Evolutionary conservation across 2,113 vertebrate genomes (phyloP).

Genomic region (Dermatemys mawii): DNA sequence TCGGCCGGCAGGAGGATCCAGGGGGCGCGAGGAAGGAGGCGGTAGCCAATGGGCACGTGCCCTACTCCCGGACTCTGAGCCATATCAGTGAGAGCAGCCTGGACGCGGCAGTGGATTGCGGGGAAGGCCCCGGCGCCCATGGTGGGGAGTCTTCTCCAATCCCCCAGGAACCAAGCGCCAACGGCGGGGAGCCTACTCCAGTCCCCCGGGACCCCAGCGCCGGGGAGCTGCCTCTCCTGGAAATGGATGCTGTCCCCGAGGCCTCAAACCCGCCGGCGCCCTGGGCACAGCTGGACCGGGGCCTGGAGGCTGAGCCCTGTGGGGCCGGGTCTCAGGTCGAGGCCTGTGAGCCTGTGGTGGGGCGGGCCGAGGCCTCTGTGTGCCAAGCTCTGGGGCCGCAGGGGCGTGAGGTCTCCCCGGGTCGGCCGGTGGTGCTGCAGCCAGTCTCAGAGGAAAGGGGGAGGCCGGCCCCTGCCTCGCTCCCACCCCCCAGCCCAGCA

Average conservation of each 20-base stretch:
- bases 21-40: constrained; percentile 24
- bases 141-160: constrained; percentile 12
- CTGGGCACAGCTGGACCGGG: background rate
- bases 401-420: fast-evolving
- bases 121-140: background rate
- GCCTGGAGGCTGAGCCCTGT: background rate
- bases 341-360: fast-evolving
- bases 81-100: constrained; percentile 93
- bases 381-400: fast-evolving
- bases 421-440: fast-evolving
- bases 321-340: background rate
- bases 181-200: constrained; percentile 16
- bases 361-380: fast-evolving
- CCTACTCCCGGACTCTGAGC: constrained; percentile 90
- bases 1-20: constrained; percentile 46
- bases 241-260: background rate
- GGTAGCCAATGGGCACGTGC: constrained; percentile 79
- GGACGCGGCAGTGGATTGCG: constrained; percentile 78
- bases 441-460: background rate
- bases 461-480: background rate
- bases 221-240: background rate
- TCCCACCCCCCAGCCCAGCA: fast-evolving
- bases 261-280: background rate
- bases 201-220: background rate
- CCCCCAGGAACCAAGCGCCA: background rate